Evolutionary conservation across 1,140 invertebrate genomes (phyloP), one percentile per base, ranked within the genome.

Genomic region (Aphidius ervi): DNA sequence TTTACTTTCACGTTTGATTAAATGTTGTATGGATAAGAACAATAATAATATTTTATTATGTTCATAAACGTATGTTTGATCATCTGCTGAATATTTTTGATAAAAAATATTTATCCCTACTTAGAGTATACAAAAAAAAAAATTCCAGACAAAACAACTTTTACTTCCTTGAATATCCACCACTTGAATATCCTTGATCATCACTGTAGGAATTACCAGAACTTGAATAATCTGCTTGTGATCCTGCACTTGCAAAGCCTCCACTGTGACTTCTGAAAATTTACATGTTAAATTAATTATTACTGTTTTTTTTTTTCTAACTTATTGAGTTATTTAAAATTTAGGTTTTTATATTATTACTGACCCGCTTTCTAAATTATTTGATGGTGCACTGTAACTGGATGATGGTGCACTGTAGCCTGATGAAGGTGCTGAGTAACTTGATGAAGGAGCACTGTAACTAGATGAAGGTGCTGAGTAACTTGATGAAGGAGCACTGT

Each of bases 111-210:
- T 31, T 31, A 31, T 31, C 23, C 23, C 23, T 31, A 31, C 23
- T 31, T 31, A 31, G 4, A 31, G 23, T 31, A 16, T 16, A 31
- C 23, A 31, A 31, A 3, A 31, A 31, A 23, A 31, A 31, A 31
- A 31, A 31, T 31, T 31, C 4, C 23, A 31, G 23, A 31, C 23
- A 31, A n/a, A 8, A 41, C 4, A 4, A 58, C 60, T 62, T 62
- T 62, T 57, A 62, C 55, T 62, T 62, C 37, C 52, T 62, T 7
- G 53, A 42, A 39, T 62, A 62, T 5, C 60, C 59, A 4, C 55
- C 31, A 8, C 54, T 41, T 16, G 8, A 31, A 9, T 10, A 10
- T 41, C 46, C 46, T 41, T 46, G 46, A 46, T 41, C 50, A 43
- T n/a, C 40, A 41, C 46, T 20, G 20, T 46, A 56, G n/a, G 9